Evolutionary conservation across 2,113 vertebrate species (phyloP).

Genomic region (Emydura subglobosa): DNA sequence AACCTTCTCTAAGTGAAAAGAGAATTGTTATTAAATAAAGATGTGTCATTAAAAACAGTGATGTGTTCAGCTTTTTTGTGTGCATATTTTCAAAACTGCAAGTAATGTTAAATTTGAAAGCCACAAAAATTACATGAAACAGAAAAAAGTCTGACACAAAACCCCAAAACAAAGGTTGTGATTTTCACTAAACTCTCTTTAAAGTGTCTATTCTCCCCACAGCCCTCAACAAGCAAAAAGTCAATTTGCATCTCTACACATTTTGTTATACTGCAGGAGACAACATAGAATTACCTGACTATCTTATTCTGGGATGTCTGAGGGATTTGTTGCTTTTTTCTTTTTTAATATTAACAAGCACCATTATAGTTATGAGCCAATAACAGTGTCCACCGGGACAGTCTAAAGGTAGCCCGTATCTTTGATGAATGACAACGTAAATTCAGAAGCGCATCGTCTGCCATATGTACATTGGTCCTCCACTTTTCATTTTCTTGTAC

Average conservation of each 20-base stretch:
- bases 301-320: neutral
- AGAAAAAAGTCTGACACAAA: neutral
- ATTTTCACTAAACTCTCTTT: neutral
- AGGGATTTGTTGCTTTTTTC: neutral
- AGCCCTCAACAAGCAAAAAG: neutral
- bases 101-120: neutral
- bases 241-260: neutral
- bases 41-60: neutral
- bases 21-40: neutral
- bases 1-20: neutral
- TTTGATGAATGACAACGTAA: slow-evolving; percentile 55
- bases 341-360: slow-evolving; percentile 12
- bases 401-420: neutral
- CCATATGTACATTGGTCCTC: slow-evolving; percentile 26
- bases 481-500: slow-evolving; percentile 45
- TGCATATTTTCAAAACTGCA: neutral
- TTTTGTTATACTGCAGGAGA: neutral
- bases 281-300: neutral
- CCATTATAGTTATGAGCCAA: neutral
- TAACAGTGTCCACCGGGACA: neutral
- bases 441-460: slow-evolving; percentile 42
- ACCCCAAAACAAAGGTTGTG: neutral
- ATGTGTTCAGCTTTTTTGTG: neutral
- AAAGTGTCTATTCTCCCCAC: neutral
- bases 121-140: neutral